Evolutionary conservation across 2,113 vertebrate genomes (phyloP).

Genomic region (Illadopsis cleaveri): DNA sequence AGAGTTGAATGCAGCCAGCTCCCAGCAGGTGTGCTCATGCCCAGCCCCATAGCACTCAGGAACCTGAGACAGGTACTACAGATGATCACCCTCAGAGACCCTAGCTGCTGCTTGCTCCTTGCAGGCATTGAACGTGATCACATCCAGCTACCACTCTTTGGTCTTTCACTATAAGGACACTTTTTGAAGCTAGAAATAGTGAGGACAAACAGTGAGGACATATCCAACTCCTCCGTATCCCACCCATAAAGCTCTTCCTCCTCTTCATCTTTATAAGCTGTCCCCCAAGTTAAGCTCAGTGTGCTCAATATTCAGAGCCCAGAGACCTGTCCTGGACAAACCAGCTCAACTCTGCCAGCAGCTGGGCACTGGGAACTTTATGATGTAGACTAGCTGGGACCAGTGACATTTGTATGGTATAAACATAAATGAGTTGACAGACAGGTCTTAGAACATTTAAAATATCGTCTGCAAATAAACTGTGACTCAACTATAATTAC

Average conservation of each 20-base stretch:
- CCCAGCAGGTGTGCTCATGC: not conserved
- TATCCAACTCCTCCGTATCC: not conserved
- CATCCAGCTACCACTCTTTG: not conserved
- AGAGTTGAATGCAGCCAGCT: not conserved
- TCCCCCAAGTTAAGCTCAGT: not conserved
- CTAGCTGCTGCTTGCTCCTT: not conserved
- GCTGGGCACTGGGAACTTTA: not conserved
- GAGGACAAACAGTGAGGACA: not conserved
- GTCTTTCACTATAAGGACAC: not conserved
- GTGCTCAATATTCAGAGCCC: not conserved
- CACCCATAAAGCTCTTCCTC: not conserved
- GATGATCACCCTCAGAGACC: not conserved
- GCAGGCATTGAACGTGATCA: not conserved
- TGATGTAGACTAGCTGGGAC: not conserved
- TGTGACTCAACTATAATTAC: conserved; percentile 7
- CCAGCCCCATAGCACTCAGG: not conserved
- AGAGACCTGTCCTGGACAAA: not conserved
- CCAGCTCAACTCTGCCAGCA: not conserved
- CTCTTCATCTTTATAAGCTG: not conserved
- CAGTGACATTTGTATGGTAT: not conserved
- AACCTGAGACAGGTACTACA: not conserved
- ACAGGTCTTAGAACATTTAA: not conserved
- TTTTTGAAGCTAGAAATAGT: not conserved
- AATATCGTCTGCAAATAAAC: conserved; percentile 11
- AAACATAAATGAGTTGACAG: not conserved